These are phyloP conservation scores for Oryctes rhinoceros DNA, from an alignment of 1,140 invertebrate genomes.

Conservation along the genomic window DNA sequence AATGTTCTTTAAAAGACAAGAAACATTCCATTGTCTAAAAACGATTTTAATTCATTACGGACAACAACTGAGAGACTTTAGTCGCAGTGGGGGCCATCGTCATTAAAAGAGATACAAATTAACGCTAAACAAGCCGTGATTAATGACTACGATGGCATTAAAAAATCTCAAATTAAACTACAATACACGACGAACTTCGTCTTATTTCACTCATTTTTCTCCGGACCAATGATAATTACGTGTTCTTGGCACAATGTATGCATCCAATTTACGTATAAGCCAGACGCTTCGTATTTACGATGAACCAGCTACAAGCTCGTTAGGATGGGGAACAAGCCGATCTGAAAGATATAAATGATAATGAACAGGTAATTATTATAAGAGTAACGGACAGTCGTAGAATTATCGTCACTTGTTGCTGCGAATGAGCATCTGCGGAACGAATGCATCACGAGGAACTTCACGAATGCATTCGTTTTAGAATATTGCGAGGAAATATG, in stretches of 20 bases:
- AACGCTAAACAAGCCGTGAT: conserved; percentile 31
- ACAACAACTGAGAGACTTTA: conserved; percentile 11
- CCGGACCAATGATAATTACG: not conserved
- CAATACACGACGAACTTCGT: not conserved
- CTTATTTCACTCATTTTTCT: conserved; percentile 23
- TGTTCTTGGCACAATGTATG: not conserved
- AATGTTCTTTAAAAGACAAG: conserved; percentile 20
- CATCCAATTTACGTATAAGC: conserved; percentile 3
- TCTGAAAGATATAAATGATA: conserved; percentile 11
- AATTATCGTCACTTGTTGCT: not conserved
- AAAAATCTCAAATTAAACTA: conserved; percentile 29
- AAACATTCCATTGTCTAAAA: conserved; percentile 23
- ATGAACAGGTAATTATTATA: not conserved
- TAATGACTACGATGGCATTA: not conserved
- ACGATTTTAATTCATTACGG: conserved; percentile 26
- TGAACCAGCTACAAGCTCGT: not conserved
- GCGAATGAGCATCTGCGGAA: not conserved
- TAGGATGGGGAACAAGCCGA: not conserved
- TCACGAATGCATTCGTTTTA: too few relatives aligned
- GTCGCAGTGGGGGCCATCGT: conserved; percentile 27
- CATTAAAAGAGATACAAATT: conserved; percentile 36
- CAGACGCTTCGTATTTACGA: not conserved
- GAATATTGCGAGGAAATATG: too few relatives aligned
- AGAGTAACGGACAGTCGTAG: not conserved
- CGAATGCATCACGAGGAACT: too few relatives aligned